Evolutionary conservation across 2,888 invertebrate species (phyloP), one percentile per base, ranked within the genome.

Genomic region (Girardia tigrina): DNA sequence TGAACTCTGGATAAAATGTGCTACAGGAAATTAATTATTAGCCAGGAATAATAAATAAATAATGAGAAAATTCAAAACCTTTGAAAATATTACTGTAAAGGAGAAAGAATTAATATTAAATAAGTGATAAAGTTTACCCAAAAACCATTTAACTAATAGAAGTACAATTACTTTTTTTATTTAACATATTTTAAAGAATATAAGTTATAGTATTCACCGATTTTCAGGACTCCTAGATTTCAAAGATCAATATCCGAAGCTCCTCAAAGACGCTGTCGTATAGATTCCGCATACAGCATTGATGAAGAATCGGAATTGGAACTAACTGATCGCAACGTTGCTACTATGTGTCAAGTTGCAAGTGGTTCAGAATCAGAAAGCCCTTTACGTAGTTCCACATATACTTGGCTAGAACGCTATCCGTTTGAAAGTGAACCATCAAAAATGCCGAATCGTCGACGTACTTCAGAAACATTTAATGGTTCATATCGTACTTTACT

Each of bases 331-430:
- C 56, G 23, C 4, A 56, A 56, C 23, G 56, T 56, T 20, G n/a
- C 56, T 20, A 23, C n/a, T 8, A 56, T 56, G 56, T 56, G n/a
- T 56, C 56, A 56, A 56, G 4, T 23, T 20, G 56, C 56, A 6
- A 56, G n/a, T 56, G 56, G 8, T 56, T 56, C n/a, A 2, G 56
- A 56, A 20, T 6, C n/a, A 2, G 56, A 56, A 12, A 56, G 56
- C 23, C 56, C 56, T 16, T 56, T 56, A n/a, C 56, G 56, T 4
- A 56, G 56, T n/a, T 20, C n/a, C 23, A 56, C 56, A 12, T 56
- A 12, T 56, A 56, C 56, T 20, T 56, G 56, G 56, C n/a, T 56
- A 56, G 56, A 56, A 56, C 56, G 56, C 4, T 56, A 56, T 56
- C 56, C 56, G 23, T 56, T 20, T 56, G 56, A 56, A 56, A 56